Base-by-base conservation (phyloP, 2,888 invertebrate species). In the Deroplatys truncata region DNA sequence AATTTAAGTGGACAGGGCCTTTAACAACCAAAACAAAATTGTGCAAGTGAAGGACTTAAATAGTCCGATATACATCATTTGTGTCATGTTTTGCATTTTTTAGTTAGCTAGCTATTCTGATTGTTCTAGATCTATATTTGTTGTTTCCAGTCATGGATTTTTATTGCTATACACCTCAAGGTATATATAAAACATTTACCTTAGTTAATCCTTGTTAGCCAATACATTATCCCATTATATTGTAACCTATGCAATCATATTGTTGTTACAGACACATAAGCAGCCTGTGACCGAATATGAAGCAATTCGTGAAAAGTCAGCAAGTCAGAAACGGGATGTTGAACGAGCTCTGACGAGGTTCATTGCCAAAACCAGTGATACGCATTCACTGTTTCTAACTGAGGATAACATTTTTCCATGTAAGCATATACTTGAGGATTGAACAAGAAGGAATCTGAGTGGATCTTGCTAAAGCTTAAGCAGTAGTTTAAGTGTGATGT, bases 241-340 rank as follows among this genome's bases (percentile, higher is more conserved):
- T 4, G 16, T 20, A 4, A 56, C 35, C 16, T 35, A 31, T 35
- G 10, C 25, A 84, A 29, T 84, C 8, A n/a, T 84, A 2, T 85
- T 85, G 7, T 85, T 29, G 29, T 84, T 89, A 25, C 84, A 89
- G 97, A 98, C 98, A 0, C 98, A 98, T 92, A 98, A 98, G 93
- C 98, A 98, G 94, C 98, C 98, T 82, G 97, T 98, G 5, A 98
- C 98, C 7, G 99, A 99, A 93, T 99, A 99, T 94, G 98, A 99
- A 94, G 97, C 98, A 0, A 98, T 99, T 88, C 95, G 99, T 92
- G 99, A 99, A 94, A 98, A 98, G 92, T 98, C 98, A 84, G 98
- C 99, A 0, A 96, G 96, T 87, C 99, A 99, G 92, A 99, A 99
- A 93, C 95, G 98, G 89, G 98, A 99, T 92, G 97, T 98, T 86